These are phyloP conservation scores for Agrochola lychnidis DNA, from an alignment of 2,888 invertebrate species.

Conservation along the genomic window DNA sequence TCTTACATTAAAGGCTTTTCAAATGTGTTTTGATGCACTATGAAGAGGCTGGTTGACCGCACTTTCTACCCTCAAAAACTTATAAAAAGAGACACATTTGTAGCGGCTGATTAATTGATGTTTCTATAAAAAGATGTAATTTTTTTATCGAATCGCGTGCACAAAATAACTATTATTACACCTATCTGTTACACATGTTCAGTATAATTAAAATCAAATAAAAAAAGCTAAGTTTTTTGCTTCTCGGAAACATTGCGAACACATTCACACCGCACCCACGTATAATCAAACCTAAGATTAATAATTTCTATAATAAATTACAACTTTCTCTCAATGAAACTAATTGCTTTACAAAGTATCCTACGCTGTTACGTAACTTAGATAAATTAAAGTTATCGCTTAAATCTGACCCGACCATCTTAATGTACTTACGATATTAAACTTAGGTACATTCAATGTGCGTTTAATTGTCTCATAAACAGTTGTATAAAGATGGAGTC, in stretches of 20 bases:
- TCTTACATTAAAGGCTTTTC: background rate
- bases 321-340: constrained; percentile 61
- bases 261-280: constrained; percentile 47
- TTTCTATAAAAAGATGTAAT: too few relatives aligned
- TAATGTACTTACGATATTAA: constrained; percentile 24
- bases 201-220: background rate
- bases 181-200: background rate
- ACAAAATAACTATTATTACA: background rate
- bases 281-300: constrained; percentile 40
- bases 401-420: constrained; percentile 37
- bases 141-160: too few relatives aligned
- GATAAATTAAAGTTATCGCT: constrained; percentile 52
- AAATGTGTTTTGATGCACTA: background rate
- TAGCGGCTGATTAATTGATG: background rate
- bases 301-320: constrained; percentile 64
- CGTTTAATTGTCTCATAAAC: constrained; percentile 24
- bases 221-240: background rate
- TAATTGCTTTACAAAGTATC: constrained; percentile 58
- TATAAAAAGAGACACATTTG: background rate
- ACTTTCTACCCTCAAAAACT: background rate
- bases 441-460: constrained; percentile 7
- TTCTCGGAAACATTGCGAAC: background rate
- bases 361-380: constrained; percentile 54
- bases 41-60: background rate
- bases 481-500: constrained; percentile 2